Conservation (phyloP, 2,113 vertebrate species). For the Martes martes region DNA sequence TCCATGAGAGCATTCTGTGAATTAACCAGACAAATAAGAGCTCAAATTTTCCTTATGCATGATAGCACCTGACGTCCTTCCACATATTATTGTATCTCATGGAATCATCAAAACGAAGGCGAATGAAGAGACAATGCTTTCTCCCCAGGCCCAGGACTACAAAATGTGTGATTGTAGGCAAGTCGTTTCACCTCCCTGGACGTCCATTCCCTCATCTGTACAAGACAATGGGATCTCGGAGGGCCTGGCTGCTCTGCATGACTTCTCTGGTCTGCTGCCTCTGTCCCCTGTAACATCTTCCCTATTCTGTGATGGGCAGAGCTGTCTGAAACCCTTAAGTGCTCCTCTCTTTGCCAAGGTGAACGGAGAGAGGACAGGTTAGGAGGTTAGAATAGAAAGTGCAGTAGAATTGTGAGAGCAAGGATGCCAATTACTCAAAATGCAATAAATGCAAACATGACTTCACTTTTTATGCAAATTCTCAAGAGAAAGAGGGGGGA, state of each 20-base stretch:
- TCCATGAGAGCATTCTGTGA: neutral
- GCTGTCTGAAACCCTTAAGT: neutral
- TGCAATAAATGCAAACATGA: slow-evolving; percentile 44
- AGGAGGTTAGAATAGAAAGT: neutral
- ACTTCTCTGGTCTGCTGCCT: neutral
- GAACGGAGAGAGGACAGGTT: neutral
- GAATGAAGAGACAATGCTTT: neutral
- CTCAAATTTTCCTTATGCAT: neutral
- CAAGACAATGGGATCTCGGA: neutral
- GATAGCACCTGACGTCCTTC: neutral
- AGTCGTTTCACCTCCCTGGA: neutral
- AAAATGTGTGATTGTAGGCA: neutral
- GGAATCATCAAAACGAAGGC: neutral
- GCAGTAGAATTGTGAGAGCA: neutral
- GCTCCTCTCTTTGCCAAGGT: neutral
- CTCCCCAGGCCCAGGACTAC: neutral
- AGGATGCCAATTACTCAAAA: slow-evolving; percentile 65
- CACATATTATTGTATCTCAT: neutral
- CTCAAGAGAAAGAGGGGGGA: slow-evolving; percentile 43
- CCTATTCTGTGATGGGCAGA: neutral
- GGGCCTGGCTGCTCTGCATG: rapidly evolving
- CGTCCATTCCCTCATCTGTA: neutral
- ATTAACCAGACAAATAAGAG: slow-evolving; percentile 38
- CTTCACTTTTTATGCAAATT: slow-evolving; percentile 69
- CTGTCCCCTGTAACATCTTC: rapidly evolving